phyloP scores from a whole-genome alignment of 2,888 invertebrate genomes.

The Drosophila hawaiiensis region DNA sequence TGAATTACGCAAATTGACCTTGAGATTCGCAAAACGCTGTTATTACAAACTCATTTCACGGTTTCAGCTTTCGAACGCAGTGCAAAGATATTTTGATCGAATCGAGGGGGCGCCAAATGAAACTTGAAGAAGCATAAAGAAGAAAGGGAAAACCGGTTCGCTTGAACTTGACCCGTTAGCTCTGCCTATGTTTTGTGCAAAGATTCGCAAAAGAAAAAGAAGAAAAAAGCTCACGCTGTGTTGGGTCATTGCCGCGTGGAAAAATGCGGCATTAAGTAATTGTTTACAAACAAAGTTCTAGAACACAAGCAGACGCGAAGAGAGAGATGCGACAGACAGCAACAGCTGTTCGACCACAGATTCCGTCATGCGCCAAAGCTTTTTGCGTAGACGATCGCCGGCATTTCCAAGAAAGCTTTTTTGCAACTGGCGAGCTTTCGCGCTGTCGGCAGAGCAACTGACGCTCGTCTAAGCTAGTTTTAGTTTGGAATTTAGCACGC shows the following conservation, averaged over 20 bases:
- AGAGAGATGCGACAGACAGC: slow-evolving; percentile 1
- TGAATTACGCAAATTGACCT: slow-evolving; percentile 49
- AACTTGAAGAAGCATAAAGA: slow-evolving; percentile 1
- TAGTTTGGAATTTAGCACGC: slow-evolving; percentile 65
- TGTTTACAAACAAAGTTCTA: slow-evolving; percentile 67
- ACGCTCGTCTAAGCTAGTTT: slow-evolving; percentile 66
- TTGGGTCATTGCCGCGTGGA: slow-evolving; percentile 28
- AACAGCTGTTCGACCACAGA: slow-evolving; percentile 40
- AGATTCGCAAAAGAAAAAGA: slow-evolving; percentile 11
- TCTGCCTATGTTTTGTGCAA: slow-evolving; percentile 2
- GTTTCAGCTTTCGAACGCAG: slow-evolving; percentile 8
- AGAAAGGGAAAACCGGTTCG: slow-evolving; percentile 49
- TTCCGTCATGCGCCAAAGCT: slow-evolving; percentile 41
- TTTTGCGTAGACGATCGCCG: slow-evolving; percentile 40
- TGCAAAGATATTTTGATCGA: slow-evolving; percentile 2
- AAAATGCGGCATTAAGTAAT: slow-evolving; percentile 44
- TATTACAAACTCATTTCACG: slow-evolving; percentile 35
- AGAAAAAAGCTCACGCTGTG: neutral
- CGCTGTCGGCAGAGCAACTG: slow-evolving; percentile 18
- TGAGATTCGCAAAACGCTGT: slow-evolving; percentile 40
- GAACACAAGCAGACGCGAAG: slow-evolving; percentile 9
- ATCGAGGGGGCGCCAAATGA: neutral
- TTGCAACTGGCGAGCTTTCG: slow-evolving; percentile 35
- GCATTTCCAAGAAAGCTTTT: slow-evolving; percentile 32
- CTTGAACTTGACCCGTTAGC: slow-evolving; percentile 62